phyloP scores from a whole-genome alignment of 2,113 vertebrate species.

The Procapra przewalskii region DNA sequence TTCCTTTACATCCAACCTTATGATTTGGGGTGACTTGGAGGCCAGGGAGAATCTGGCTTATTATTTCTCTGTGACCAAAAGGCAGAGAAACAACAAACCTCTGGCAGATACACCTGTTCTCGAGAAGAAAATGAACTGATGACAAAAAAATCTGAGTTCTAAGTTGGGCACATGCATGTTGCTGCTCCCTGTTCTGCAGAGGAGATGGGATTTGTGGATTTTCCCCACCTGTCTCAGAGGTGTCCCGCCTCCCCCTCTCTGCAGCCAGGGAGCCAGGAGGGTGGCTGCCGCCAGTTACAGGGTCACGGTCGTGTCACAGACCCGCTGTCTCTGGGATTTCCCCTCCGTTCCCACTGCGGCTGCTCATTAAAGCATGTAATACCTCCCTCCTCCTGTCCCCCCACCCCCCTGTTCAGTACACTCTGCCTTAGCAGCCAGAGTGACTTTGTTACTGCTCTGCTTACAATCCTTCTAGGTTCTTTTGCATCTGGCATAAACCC shows the following conservation, averaged over 20 bases:
- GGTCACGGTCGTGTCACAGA: neutral
- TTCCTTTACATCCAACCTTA: neutral
- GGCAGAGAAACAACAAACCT: constrained; percentile 38
- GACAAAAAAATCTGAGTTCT: neutral
- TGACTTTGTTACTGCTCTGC: neutral
- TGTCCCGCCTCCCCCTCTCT: neutral
- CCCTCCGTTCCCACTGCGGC: neutral
- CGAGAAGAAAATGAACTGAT: constrained; percentile 63
- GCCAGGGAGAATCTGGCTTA: constrained; percentile 7
- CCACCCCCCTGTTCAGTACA: neutral
- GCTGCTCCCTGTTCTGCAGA: neutral
- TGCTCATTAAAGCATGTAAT: too few species aligned
- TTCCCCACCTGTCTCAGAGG: neutral
- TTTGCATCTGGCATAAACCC: neutral
- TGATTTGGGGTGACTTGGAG: neutral
- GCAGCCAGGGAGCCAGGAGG: neutral
- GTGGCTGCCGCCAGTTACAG: neutral
- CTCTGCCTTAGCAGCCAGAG: too few species aligned
- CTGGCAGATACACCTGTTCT: constrained; percentile 44
- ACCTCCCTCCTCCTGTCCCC: too few species aligned
- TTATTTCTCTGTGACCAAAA: constrained; percentile 48
- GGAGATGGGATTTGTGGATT: neutral
- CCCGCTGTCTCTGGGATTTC: neutral
- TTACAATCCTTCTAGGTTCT: neutral
- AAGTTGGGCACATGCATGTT: neutral